Conservation (phyloP, 2,888 invertebrate species). For the Dastarcus helophoroides region DNA sequence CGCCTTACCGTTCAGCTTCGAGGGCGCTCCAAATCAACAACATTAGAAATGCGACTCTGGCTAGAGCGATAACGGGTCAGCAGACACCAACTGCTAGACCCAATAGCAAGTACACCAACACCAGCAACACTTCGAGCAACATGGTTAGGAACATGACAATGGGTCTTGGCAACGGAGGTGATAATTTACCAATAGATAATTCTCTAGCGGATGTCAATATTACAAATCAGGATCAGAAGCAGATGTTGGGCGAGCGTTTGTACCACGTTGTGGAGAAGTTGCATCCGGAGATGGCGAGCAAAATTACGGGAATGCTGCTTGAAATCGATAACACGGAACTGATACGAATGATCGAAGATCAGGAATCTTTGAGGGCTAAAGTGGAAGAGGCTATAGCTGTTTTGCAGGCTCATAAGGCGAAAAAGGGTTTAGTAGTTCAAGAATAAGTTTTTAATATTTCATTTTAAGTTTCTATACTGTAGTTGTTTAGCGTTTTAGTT, state of each 20-base stretch:
- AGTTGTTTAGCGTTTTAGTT: not conserved
- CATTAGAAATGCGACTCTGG: slow-evolving; percentile 54
- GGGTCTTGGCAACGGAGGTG: slow-evolving; percentile 29
- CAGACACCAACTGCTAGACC: slow-evolving; percentile 58
- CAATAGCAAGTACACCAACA: slow-evolving; percentile 79
- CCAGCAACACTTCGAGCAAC: slow-evolving; percentile 44
- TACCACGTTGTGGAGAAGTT: slow-evolving; percentile 92
- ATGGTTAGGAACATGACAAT: slow-evolving; percentile 26
- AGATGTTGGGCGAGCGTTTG: slow-evolving; percentile 93
- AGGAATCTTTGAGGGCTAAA: slow-evolving; percentile 89
- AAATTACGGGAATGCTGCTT: slow-evolving; percentile 96
- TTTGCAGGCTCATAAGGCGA: slow-evolving; percentile 87
- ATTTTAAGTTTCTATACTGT: slow-evolving; percentile 4
- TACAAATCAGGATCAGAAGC: slow-evolving; percentile 94
- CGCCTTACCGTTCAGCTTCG: slow-evolving; percentile 27
- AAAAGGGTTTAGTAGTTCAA: slow-evolving; percentile 18
- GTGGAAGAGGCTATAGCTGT: slow-evolving; percentile 97
- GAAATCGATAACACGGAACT: slow-evolving; percentile 98
- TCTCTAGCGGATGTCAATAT: slow-evolving; percentile 91
- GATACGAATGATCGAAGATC: slow-evolving; percentile 85
- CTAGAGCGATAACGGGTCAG: slow-evolving; percentile 77
- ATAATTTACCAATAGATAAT: slow-evolving; percentile 74
- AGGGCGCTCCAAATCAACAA: slow-evolving; percentile 49
- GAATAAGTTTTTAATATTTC: slow-evolving; percentile 14
- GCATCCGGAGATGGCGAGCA: slow-evolving; percentile 89